phyloP scores from a whole-genome alignment of 2,113 vertebrate species.

The Setophaga kirtlandii region DNA sequence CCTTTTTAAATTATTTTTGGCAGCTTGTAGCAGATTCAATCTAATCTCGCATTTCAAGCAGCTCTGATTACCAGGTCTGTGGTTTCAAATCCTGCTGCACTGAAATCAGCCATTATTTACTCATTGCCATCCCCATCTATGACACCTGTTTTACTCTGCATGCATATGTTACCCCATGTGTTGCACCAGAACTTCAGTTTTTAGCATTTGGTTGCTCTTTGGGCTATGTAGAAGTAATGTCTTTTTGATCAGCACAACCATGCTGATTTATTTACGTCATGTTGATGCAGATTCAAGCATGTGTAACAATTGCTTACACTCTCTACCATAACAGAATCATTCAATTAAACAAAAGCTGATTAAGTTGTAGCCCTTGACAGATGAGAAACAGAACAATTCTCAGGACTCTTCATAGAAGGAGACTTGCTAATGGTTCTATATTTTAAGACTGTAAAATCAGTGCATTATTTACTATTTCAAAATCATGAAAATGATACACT shows the following conservation, averaged over 20 bases:
- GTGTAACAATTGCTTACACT: not conserved
- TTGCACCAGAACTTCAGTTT: not conserved
- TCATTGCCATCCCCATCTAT: not conserved
- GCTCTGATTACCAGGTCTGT: not conserved
- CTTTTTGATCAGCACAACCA: not conserved
- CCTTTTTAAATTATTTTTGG: not conserved
- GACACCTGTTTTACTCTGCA: slow-evolving; percentile 1
- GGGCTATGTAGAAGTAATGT: not conserved
- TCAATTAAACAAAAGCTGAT: slow-evolving; percentile 8
- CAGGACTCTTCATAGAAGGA: not conserved
- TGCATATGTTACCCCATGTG: slow-evolving; percentile 40
- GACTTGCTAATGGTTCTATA: not conserved
- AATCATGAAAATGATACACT: not conserved
- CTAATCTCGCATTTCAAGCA: not conserved
- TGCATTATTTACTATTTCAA: not conserved
- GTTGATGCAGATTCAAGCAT: not conserved
- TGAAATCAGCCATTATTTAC: not conserved
- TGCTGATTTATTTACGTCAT: not conserved
- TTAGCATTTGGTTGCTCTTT: not conserved
- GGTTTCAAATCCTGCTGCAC: not conserved
- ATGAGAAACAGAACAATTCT: not conserved
- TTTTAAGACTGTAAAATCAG: not conserved
- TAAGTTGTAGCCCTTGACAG: not conserved
- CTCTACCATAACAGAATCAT: not conserved
- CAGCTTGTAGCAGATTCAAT: not conserved